phyloP scores from a whole-genome alignment of 2,888 invertebrate genomes.

The Laspeyria flexula region DNA sequence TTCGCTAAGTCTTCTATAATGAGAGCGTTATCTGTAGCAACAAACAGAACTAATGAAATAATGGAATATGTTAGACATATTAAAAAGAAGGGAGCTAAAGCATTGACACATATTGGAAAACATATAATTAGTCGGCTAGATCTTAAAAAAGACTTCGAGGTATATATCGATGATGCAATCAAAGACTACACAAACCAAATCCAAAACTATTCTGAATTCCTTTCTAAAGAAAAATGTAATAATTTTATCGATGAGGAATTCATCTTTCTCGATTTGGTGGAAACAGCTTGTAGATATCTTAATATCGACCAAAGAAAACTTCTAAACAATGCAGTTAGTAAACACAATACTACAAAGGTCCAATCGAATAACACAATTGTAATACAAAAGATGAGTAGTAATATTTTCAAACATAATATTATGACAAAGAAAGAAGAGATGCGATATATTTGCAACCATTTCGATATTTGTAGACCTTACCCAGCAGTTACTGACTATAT shows the following conservation, averaged over 20 bases:
- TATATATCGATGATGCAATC: background rate
- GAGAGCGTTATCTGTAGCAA: background rate
- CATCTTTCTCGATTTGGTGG: conserved; percentile 43
- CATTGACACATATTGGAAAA: background rate
- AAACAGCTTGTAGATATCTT: conserved; percentile 39
- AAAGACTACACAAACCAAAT: conserved; percentile 14
- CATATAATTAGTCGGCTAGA: conserved; percentile 12
- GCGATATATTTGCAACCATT: conserved; percentile 41
- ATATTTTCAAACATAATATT: conserved; percentile 26
- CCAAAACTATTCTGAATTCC: conserved; percentile 18
- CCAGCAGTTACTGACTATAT: conserved; percentile 55
- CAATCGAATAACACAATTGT: background rate
- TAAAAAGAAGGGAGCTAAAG: conserved; percentile 7
- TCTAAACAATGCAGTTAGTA: conserved; percentile 27
- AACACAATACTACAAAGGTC: background rate
- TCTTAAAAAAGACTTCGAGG: conserved; percentile 6
- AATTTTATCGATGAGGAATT: conserved; percentile 37
- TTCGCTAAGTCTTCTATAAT: background rate
- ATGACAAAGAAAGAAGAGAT: conserved; percentile 46
- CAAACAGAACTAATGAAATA: background rate
- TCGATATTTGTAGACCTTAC: conserved; percentile 49
- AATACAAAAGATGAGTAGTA: conserved; percentile 11
- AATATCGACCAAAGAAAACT: conserved; percentile 31
- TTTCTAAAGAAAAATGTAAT: background rate
- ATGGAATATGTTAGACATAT: conserved; percentile 13